Evolutionary conservation across 2,113 vertebrate genomes (phyloP).

Genomic region (Arizona elegans): DNA sequence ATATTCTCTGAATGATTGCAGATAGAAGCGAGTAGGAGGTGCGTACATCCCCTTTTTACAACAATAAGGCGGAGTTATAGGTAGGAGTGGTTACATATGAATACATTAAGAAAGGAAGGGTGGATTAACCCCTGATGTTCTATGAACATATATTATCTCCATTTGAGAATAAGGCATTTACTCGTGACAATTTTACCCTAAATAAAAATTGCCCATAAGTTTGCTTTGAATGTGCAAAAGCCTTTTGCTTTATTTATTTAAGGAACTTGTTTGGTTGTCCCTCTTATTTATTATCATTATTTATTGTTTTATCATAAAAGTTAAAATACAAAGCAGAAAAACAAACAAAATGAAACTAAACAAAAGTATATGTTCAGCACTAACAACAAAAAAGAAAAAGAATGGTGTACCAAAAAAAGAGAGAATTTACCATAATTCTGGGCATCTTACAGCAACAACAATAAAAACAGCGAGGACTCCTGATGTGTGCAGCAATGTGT

Average conservation of each 20-base stretch:
- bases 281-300: background rate
- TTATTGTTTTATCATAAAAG: background rate
- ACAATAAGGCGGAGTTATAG: too few species aligned
- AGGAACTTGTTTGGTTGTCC: background rate
- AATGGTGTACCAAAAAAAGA: background rate
- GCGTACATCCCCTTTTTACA: too few species aligned
- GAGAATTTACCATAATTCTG: background rate
- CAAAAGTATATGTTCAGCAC: background rate
- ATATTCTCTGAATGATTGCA: too few species aligned
- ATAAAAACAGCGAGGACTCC: background rate
- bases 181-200: too few species aligned
- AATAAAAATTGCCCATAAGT: background rate
- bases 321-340: background rate
- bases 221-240: background rate
- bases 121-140: too few species aligned
- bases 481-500: background rate
- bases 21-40: too few species aligned
- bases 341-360: background rate
- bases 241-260: background rate
- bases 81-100: too few species aligned
- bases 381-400: background rate
- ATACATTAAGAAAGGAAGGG: too few species aligned
- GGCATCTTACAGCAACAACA: background rate
- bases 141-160: too few species aligned
- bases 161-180: too few species aligned